Conservation (phyloP, 2,888 invertebrate genomes). For the Troides helena region DNA sequence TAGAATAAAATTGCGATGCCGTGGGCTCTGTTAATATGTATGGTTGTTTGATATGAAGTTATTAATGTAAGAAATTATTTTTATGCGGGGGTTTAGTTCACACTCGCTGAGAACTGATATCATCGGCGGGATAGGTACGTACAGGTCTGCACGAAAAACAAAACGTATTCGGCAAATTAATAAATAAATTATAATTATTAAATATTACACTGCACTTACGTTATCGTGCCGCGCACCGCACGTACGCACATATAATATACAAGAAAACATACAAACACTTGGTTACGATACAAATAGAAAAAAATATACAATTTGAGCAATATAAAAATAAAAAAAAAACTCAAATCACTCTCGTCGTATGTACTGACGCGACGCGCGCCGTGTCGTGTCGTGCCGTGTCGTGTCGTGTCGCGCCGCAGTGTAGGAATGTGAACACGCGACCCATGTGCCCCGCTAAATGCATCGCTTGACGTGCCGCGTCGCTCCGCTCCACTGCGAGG, state of each 20-base stretch:
- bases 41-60: no score
- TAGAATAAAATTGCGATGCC: no score
- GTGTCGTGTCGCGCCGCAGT: conserved; percentile 41
- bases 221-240: conserved; percentile 69
- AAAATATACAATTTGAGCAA: conserved; percentile 72
- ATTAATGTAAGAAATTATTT: no score
- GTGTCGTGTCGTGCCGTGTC: no score
- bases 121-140: no score
- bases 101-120: no score
- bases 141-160: conserved; percentile 22
- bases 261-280: conserved; percentile 71
- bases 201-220: conserved; percentile 77
- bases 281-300: conserved; percentile 56
- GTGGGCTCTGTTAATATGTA: no score
- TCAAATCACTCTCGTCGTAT: conserved; percentile 61
- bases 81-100: no score
- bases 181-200: conserved; percentile 79
- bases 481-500: no score
- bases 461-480: no score
- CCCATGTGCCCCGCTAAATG: no score
- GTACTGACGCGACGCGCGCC: no score
- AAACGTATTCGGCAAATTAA: conserved; percentile 69
- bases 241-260: conserved; percentile 71
- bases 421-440: conserved; percentile 65
- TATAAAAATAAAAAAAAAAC: conserved; percentile 74